Evolutionary conservation across 2,113 vertebrate genomes (phyloP).

Genomic region (Glaucomys volans): DNA sequence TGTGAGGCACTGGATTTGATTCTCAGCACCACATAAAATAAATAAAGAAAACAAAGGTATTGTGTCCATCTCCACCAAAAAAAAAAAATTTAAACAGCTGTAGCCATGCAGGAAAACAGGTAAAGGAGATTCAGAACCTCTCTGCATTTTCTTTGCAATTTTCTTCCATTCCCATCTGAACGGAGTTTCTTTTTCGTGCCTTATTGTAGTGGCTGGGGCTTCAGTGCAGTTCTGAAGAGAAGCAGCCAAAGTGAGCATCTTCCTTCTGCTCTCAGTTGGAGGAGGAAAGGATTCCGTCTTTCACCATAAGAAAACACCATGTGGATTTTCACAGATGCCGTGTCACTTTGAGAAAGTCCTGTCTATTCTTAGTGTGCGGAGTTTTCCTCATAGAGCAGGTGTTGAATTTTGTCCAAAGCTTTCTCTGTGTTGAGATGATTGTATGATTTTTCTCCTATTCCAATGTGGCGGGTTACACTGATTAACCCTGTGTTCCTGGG

Average conservation of each 20-base stretch:
- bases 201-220: neutral
- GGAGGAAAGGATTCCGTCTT: neutral
- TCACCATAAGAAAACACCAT: neutral
- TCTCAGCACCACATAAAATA: too few relatives aligned
- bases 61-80: too few relatives aligned
- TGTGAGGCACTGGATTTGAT: too few relatives aligned
- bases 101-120: neutral
- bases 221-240: neutral
- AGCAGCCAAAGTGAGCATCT: neutral
- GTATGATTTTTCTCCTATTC: neutral
- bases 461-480: neutral
- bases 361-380: neutral
- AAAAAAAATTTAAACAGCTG: too few relatives aligned
- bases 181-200: neutral
- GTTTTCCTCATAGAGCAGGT: neutral
- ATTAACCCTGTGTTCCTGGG: neutral
- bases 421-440: neutral
- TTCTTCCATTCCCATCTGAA: neutral
- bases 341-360: neutral
- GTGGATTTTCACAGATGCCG: neutral
- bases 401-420: neutral
- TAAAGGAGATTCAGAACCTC: neutral
- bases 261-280: neutral
- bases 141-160: neutral
- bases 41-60: too few relatives aligned